Conservation (phyloP, 2,113 vertebrate genomes). For the Calyptommatus sinebrachiatus region DNA sequence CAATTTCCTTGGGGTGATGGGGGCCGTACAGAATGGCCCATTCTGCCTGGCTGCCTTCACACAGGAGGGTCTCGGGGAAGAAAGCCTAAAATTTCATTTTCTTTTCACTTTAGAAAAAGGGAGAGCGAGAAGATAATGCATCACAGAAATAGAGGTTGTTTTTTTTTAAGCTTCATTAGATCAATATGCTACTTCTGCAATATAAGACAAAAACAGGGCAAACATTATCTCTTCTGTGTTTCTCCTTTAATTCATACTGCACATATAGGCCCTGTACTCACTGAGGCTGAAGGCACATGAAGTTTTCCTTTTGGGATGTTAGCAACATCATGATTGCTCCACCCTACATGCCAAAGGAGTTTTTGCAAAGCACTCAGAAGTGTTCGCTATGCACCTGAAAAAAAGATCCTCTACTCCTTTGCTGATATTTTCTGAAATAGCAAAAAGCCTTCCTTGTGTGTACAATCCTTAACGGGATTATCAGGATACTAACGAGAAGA, state of each 20-base stretch:
- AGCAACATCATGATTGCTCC: too few relatives aligned
- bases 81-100: conserved; percentile 42
- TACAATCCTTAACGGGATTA: too few relatives aligned
- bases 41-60: conserved; percentile 40
- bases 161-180: conserved; percentile 36
- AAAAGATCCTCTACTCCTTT: too few relatives aligned
- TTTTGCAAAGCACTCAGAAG: too few relatives aligned
- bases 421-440: too few relatives aligned
- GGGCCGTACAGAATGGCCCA: conserved; percentile 40
- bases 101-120: conserved; percentile 29
- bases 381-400: too few relatives aligned
- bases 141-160: conserved; percentile 47
- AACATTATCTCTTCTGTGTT: conserved; percentile 24
- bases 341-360: too few relatives aligned
- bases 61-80: conserved; percentile 57
- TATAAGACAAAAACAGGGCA: conserved; percentile 27
- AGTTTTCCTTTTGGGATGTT: too few relatives aligned
- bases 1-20: conserved; percentile 43
- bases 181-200: conserved; percentile 40
- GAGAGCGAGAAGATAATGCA: conserved; percentile 8
- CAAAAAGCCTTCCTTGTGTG: too few relatives aligned
- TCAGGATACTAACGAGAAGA: too few relatives aligned
- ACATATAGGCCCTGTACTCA: too few relatives aligned
- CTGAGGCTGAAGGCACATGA: too few relatives aligned
- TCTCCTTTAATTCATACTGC: conserved; percentile 4